Percentiles rank a stretch among this genome's conserved stretches.
phyloP scores from a whole-genome alignment of 1,140 invertebrate genomes.

The Panagrolaimus sp. region DNA sequence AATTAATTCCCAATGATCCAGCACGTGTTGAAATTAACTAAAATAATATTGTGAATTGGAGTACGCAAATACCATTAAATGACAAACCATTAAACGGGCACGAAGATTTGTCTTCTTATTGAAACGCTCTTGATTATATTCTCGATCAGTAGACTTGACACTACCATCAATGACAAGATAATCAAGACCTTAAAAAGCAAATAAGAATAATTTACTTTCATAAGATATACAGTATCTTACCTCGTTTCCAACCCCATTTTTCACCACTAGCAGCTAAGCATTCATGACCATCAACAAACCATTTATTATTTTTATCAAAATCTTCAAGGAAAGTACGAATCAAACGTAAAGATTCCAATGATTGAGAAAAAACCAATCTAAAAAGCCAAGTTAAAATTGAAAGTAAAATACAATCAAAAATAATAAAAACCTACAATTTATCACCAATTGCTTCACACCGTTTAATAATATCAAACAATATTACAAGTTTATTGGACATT shows the following conservation, averaged over 20 bases:
- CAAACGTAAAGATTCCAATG: slow-evolving; percentile 60
- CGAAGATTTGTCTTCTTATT: slow-evolving; percentile 45
- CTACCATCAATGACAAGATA: slow-evolving; percentile 16
- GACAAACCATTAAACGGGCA: slow-evolving; percentile 12
- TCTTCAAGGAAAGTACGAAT: slow-evolving; percentile 61
- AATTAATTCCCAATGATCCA: slow-evolving; percentile 88
- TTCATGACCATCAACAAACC: slow-evolving; percentile 51
- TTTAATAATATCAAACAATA: slow-evolving; percentile 61
- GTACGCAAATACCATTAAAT: too few species aligned
- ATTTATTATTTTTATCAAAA: slow-evolving; percentile 48
- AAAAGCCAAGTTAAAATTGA: slow-evolving; percentile 30
- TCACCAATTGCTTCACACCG: slow-evolving; percentile 63
- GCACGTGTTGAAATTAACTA: slow-evolving; percentile 84
- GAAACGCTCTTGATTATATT: slow-evolving; percentile 44
- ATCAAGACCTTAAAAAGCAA: slow-evolving; percentile 22
- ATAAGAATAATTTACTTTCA: too few species aligned
- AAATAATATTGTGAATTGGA: too few species aligned
- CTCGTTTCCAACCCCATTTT: slow-evolving; percentile 46
- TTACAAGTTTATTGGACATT: slow-evolving; percentile 60
- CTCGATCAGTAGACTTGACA: slow-evolving; percentile 32
- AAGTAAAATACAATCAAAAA: slow-evolving; percentile 7
- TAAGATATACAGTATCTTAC: neutral
- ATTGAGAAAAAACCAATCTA: slow-evolving; percentile 62
- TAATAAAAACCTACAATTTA: slow-evolving; percentile 60
- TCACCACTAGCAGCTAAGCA: slow-evolving; percentile 41